A percentile compares a stretch with the other conserved stretches of the same genome.
These are phyloP conservation scores for Phrixothrix hirtus DNA, from an alignment of 2,888 invertebrate species.

Conservation along the genomic window DNA sequence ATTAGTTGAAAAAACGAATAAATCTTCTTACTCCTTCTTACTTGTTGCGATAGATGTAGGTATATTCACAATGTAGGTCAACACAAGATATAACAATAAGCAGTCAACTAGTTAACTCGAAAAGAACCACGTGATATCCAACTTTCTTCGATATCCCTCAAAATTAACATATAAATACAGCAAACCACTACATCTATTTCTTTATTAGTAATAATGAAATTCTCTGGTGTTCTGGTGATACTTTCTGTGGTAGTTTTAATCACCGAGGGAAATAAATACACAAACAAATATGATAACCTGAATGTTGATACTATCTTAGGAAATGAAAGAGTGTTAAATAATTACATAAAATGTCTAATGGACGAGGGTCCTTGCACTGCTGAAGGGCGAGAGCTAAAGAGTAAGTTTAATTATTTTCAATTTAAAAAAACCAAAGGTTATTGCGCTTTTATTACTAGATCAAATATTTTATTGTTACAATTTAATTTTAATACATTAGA, in stretches of 20 bases:
- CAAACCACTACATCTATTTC: background rate
- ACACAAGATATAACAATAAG: background rate
- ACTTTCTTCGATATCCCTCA: background rate
- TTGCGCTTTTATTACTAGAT: no score
- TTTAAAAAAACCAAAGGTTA: background rate
- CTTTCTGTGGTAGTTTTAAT: slow-evolving; percentile 44
- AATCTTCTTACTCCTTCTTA: background rate
- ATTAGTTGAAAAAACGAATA: no score
- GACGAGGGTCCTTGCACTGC: slow-evolving; percentile 64
- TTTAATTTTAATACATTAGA: no score
- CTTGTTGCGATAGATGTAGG: no score
- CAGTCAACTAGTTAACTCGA: background rate
- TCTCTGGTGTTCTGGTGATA: slow-evolving; percentile 42
- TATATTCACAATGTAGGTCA: background rate
- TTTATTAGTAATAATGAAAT: slow-evolving; percentile 24
- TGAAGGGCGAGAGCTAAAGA: slow-evolving; percentile 64
- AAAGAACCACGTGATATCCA: background rate
- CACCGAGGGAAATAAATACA: slow-evolving; percentile 49
- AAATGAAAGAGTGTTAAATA: slow-evolving; percentile 62
- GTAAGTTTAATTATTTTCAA: slow-evolving; percentile 54
- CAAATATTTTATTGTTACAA: no score
- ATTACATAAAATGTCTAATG: slow-evolving; percentile 65
- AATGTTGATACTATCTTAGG: slow-evolving; percentile 63
- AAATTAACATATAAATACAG: background rate
- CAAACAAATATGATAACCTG: slow-evolving; percentile 61